Base-by-base conservation (phyloP, 1,140 invertebrate species). In the Tetragnatha versicolor region DNA sequence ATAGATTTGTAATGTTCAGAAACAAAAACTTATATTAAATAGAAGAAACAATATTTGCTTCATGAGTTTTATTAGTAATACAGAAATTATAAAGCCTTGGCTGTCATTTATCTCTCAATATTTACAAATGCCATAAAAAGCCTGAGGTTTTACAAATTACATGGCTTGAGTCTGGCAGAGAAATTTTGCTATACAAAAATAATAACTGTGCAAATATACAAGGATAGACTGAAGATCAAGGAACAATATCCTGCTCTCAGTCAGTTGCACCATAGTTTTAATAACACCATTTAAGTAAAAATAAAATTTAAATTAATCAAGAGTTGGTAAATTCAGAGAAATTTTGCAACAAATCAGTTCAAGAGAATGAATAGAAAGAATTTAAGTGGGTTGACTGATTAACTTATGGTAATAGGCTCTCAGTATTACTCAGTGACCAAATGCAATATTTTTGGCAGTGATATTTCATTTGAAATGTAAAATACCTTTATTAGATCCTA, bases 41-140 rank as follows among this genome's bases (percentile, higher is more conserved):
- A 39, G 6, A 42, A 58, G 5, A 31, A 4, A 27, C 17, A 69
- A 53, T 22, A 45, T n/a, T 60, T 45, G 49, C 72, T 31, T 61
- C 72, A 75, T 63, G 58, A 63, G 58, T 49, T 75, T 75, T 75
- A 75, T 75, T 75, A 63, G 29, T 60, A 39, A 42, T 55, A 75
- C 58, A 75, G 72, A 75, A 75, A 55, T 75, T 75, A 75, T 63
- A 70, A 63, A 61, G 53, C 33, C 42, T 27, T 73, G 55, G 70
- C 37, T 29, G n/a, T 73, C 33, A 55, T 37, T 14, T 25, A 20
- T 65, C 63, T 33, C 58, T 33, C 10, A 69, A 60, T 75, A 75
- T 75, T 63, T 75, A 75, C 72, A 75, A 75, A n/a, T 70, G 58
- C 37, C 53, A 55, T 75, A 45, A 61, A 63, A 63, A 47, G 25